These are phyloP conservation scores for Drosophila niveifrons DNA, from an alignment of 2,888 invertebrate species.

Conservation along the genomic window DNA sequence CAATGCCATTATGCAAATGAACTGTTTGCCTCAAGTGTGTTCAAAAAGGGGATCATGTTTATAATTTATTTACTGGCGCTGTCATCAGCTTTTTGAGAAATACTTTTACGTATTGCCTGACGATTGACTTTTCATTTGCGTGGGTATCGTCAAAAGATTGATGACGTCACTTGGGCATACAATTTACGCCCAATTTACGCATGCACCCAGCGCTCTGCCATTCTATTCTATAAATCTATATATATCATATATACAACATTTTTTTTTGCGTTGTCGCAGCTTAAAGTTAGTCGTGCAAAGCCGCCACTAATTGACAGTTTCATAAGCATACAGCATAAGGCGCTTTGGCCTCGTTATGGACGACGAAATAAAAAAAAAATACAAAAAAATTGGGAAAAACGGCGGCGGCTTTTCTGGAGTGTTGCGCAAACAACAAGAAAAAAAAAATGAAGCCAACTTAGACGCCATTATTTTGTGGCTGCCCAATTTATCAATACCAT, in stretches of 20 bases:
- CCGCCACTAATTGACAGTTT: slow-evolving; percentile 79
- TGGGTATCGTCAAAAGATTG: slow-evolving; percentile 37
- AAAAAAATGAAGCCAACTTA: slow-evolving; percentile 47
- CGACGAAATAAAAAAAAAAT: slow-evolving; percentile 1
- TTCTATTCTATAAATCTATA: neutral
- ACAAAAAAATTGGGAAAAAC: slow-evolving; percentile 16
- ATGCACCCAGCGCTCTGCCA: neutral
- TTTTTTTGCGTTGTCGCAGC: slow-evolving; percentile 25
- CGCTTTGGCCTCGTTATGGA: slow-evolving; percentile 62
- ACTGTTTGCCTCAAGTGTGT: slow-evolving; percentile 57
- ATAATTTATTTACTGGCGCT: slow-evolving; percentile 78
- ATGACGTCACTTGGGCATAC: slow-evolving; percentile 51
- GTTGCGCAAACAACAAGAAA: slow-evolving; percentile 74
- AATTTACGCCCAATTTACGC: neutral
- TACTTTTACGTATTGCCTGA: slow-evolving; percentile 40
- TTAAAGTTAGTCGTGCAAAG: slow-evolving; percentile 61
- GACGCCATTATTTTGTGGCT: slow-evolving; percentile 38
- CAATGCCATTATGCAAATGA: slow-evolving; percentile 76
- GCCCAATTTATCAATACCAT: slow-evolving; percentile 18
- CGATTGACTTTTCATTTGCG: slow-evolving; percentile 54
- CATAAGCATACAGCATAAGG: slow-evolving; percentile 55
- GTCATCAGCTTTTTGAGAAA: slow-evolving; percentile 63
- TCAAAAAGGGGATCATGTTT: slow-evolving; percentile 75
- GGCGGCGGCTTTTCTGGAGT: slow-evolving; percentile 52
- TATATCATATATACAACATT: neutral